phyloP scores from a whole-genome alignment of 1,140 invertebrate species.

The Pseudomyrmex dendroicus region DNA sequence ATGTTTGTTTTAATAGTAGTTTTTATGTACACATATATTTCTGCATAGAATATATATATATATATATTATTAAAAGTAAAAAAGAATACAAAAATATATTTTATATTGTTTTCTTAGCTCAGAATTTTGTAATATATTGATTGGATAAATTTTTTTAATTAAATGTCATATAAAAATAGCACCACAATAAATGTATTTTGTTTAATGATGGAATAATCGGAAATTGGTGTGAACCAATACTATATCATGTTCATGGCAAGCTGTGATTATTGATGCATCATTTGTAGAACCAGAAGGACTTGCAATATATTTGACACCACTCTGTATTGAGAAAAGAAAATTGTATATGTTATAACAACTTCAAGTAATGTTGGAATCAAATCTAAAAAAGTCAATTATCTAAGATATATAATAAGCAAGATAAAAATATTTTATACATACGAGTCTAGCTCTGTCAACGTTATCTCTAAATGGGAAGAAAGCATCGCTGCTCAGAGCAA shows the following conservation, averaged over 20 bases:
- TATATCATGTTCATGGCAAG: constrained; percentile 97
- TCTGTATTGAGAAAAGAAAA: constrained; percentile 88
- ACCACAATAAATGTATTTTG: not conserved
- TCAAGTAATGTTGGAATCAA: too few species aligned
- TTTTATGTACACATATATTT: not conserved
- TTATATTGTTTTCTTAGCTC: constrained; percentile 1
- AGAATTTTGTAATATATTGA: not conserved
- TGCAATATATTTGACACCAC: constrained; percentile 96
- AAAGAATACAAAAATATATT: constrained; percentile 41
- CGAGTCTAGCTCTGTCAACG: constrained; percentile 96
- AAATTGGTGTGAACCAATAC: constrained; percentile 95
- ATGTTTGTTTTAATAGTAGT: not conserved
- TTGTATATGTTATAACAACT: constrained; percentile 40
- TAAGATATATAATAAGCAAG: not conserved
- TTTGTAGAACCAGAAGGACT: constrained; percentile 97
- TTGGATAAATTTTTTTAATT: not conserved
- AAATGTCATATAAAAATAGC: constrained; percentile 3
- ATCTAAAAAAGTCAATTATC: not conserved
- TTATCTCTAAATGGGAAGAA: constrained; percentile 99
- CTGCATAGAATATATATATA: not conserved
- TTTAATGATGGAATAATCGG: constrained; percentile 97
- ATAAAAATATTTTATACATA: constrained; percentile 82
- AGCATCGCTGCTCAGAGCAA: constrained; percentile 98
- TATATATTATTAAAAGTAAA: not conserved
- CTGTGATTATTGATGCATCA: constrained; percentile 95